phyloP scores from a whole-genome alignment of 2,113 vertebrate species.

The Vidua chalybeata region DNA sequence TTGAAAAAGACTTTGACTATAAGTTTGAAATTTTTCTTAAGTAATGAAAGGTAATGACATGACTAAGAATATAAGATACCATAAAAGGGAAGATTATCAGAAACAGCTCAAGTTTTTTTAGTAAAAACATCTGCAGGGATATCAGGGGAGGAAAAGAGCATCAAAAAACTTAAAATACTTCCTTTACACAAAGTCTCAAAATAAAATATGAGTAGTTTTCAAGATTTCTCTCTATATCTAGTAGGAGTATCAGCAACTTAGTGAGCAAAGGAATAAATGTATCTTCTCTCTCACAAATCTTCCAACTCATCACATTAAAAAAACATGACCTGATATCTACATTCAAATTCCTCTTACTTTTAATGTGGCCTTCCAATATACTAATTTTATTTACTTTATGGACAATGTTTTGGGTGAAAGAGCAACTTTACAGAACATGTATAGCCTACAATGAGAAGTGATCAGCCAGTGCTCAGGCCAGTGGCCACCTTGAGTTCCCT shows the following conservation, averaged over 20 bases:
- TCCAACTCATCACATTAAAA: conserved; percentile 1
- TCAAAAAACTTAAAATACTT: background rate
- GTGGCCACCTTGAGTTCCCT: background rate
- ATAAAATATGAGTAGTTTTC: background rate
- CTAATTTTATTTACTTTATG: background rate
- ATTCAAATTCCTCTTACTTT: background rate
- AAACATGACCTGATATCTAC: background rate
- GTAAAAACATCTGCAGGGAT: background rate
- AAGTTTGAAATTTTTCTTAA: background rate
- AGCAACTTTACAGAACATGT: background rate
- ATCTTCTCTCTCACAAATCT: background rate
- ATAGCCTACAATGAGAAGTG: background rate
- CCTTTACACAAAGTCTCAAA: background rate
- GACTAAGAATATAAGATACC: background rate
- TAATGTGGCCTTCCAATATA: background rate
- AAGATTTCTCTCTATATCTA: background rate
- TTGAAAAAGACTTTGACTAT: background rate
- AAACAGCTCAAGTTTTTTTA: background rate
- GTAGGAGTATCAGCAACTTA: background rate
- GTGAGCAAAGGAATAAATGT: background rate
- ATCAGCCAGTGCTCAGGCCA: background rate
- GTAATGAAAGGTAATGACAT: background rate
- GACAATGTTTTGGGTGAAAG: background rate
- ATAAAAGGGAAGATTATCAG: background rate
- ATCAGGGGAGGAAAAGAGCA: background rate